phyloP scores from a whole-genome alignment of 2,888 invertebrate genomes.

The Drosophila niveifrons region DNA sequence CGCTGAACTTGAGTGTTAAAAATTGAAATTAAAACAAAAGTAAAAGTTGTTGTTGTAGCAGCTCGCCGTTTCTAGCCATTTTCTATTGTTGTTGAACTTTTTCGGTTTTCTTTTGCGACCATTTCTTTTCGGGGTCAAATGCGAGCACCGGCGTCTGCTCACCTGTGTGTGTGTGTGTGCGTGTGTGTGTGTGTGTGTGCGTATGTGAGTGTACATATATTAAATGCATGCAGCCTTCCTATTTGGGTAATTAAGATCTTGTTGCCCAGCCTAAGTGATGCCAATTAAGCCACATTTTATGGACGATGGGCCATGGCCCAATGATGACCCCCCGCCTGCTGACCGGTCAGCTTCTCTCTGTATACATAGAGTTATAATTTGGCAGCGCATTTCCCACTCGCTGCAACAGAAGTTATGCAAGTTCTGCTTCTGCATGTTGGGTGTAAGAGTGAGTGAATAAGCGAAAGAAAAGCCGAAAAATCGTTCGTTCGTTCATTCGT shows the following conservation, averaged over 20 bases:
- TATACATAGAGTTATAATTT: conserved; percentile 47
- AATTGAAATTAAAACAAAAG: conserved; percentile 73
- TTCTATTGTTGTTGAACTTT: conserved; percentile 57
- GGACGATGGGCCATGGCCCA: conserved; percentile 22
- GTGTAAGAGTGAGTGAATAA: conserved; percentile 6
- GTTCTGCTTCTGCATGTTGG: conserved; percentile 58
- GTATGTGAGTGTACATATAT: conserved; percentile 3
- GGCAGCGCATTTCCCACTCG: conserved; percentile 22
- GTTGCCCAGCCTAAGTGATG: conserved; percentile 69
- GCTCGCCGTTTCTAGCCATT: conserved; percentile 53
- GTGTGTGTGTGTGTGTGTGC: conserved; percentile 5
- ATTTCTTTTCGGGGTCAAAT: conserved; percentile 60
- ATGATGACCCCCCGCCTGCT: not conserved
- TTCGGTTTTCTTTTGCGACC: conserved; percentile 50
- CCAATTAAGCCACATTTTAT: conserved; percentile 72
- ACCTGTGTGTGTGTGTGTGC: conserved; percentile 17
- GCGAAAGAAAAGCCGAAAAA: conserved; percentile 38
- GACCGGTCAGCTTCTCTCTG: not conserved
- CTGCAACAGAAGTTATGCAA: conserved; percentile 62
- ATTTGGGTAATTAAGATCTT: conserved; percentile 68
- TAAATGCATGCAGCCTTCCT: conserved; percentile 27
- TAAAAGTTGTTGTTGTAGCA: conserved; percentile 74
- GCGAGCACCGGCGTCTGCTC: conserved; percentile 45
- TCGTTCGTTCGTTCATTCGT: conserved; percentile 21
- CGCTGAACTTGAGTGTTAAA: conserved; percentile 77